These are phyloP conservation scores for Lamprologus ornatipinnis DNA, from an alignment of 2,113 vertebrate genomes.

Conservation along the genomic window DNA sequence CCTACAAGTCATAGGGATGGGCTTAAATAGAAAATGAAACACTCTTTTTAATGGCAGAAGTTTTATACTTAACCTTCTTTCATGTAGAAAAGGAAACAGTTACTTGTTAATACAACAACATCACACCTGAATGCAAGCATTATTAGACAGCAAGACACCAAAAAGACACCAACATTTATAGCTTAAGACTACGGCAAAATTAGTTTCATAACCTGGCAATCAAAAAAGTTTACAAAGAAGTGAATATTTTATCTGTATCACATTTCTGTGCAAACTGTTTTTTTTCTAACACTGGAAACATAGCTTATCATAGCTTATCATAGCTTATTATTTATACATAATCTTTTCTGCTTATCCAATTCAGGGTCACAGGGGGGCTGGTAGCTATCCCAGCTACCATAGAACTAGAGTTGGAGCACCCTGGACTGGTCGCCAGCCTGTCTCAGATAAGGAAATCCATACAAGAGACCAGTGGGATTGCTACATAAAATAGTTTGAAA, in stretches of 20 bases:
- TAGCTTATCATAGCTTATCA: background rate
- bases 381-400: background rate
- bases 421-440: background rate
- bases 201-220: background rate
- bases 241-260: background rate
- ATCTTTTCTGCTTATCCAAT: background rate
- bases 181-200: background rate
- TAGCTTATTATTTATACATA: background rate
- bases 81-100: background rate
- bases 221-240: background rate
- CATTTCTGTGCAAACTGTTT: background rate
- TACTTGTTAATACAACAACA: background rate
- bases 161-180: background rate
- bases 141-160: background rate
- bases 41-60: background rate
- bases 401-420: background rate
- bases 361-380: background rate
- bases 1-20: background rate
- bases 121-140: background rate
- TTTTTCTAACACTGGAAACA: background rate
- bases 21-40: background rate
- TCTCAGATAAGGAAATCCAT: background rate
- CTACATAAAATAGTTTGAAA: background rate
- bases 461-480: background rate
- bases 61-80: background rate